Percentiles rank a stretch among this genome's conserved stretches.
phyloP scores from a whole-genome alignment of 1,140 invertebrate species.

The Hesperophylax magnus region DNA sequence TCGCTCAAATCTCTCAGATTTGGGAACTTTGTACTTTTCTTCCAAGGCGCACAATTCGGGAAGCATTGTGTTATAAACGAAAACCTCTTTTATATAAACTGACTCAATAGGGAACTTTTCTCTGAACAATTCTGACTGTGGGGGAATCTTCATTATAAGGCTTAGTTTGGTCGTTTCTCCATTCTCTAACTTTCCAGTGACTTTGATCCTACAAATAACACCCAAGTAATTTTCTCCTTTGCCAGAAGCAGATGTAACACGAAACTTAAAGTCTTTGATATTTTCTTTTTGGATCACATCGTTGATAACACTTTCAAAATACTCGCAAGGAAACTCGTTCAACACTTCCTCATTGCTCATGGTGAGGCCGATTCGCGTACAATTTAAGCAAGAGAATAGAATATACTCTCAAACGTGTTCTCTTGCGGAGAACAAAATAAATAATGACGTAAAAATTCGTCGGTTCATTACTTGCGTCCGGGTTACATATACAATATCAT shows the following conservation, averaged over 20 bases:
- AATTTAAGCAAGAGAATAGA: too few species aligned
- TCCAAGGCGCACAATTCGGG: not conserved
- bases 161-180: not conserved
- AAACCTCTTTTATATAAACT: conserved; percentile 35
- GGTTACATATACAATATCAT: too few species aligned
- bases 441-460: too few species aligned
- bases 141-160: not conserved
- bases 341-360: too few species aligned
- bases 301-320: too few species aligned
- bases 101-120: not conserved
- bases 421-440: too few species aligned
- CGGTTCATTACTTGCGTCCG: too few species aligned
- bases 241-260: not conserved
- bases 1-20: not conserved
- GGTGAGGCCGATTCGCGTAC: too few species aligned
- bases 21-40: not conserved
- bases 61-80: conserved; percentile 39
- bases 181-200: not conserved
- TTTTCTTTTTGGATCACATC: too few species aligned
- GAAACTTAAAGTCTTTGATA: too few species aligned
- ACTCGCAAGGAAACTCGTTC: too few species aligned
- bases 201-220: not conserved
- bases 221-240: not conserved
- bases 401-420: too few species aligned
- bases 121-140: not conserved